Percentiles rank a stretch among this genome's conserved stretches.
Evolutionary conservation across 2,888 invertebrate genomes (phyloP).

Genomic region (Leptothorax acervorum): DNA sequence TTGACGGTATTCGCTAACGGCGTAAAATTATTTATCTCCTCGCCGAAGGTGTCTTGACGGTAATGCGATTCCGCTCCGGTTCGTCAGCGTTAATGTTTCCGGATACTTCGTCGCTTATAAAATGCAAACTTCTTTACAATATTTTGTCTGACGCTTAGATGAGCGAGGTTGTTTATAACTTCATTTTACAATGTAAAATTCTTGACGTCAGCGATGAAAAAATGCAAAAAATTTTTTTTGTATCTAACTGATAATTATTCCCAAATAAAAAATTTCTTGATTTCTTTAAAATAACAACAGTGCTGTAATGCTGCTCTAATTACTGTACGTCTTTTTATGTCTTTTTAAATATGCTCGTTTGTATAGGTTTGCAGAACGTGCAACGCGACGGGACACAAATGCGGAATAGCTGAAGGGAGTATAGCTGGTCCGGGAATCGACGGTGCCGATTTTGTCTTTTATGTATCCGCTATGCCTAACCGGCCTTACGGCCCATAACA

Average conservation of each 20-base stretch:
- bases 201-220: background rate
- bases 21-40: slow-evolving; percentile 50
- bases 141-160: slow-evolving; percentile 21
- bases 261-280: background rate
- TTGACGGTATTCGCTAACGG: slow-evolving; percentile 40
- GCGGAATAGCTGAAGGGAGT: slow-evolving; percentile 88
- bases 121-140: slow-evolving; percentile 34
- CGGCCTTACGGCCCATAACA: too few relatives aligned
- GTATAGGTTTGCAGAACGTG: slow-evolving; percentile 94
- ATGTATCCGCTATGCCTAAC: too few relatives aligned
- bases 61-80: slow-evolving; percentile 43
- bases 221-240: background rate
- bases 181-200: slow-evolving; percentile 19
- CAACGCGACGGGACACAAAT: slow-evolving; percentile 94
- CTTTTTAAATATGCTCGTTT: background rate
- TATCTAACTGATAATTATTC: background rate
- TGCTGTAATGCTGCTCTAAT: background rate
- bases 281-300: background rate
- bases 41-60: slow-evolving; percentile 35
- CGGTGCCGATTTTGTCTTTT: slow-evolving; percentile 97
- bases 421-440: slow-evolving; percentile 90
- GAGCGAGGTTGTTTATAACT: background rate
- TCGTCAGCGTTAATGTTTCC: slow-evolving; percentile 39
- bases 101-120: slow-evolving; percentile 14
- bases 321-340: background rate